These are phyloP conservation scores for Caerostris darwini DNA, from an alignment of 1,140 invertebrate genomes.

Conservation along the genomic window DNA sequence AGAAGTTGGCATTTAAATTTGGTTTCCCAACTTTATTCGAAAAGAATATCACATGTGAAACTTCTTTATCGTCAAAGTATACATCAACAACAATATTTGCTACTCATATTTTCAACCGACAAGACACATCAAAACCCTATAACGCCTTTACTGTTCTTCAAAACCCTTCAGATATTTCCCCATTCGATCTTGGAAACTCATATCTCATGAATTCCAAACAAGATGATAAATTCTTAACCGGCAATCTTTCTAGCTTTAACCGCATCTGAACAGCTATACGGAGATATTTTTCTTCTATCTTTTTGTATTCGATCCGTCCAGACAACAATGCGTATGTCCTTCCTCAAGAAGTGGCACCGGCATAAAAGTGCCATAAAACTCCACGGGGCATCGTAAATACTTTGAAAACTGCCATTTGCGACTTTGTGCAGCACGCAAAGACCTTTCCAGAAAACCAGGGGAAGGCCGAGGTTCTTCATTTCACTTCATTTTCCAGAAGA, in stretches of 20 bases:
- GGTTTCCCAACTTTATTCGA: too few species aligned
- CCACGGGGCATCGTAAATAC: slow-evolving; percentile 46
- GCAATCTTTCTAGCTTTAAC: slow-evolving; percentile 62
- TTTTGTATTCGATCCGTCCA: background rate
- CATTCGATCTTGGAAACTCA: background rate
- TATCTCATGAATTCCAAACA: slow-evolving; percentile 56
- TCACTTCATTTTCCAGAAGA: background rate
- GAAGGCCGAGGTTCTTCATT: background rate
- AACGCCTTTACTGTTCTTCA: background rate
- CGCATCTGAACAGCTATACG: background rate
- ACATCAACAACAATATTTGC: background rate
- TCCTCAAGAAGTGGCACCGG: background rate
- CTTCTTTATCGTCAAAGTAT: background rate
- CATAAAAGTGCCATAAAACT: slow-evolving; percentile 69
- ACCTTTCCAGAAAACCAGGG: background rate
- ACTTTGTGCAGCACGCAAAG: slow-evolving; percentile 20
- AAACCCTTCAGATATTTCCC: background rate
- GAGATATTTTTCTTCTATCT: background rate
- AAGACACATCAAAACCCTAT: slow-evolving; percentile 3
- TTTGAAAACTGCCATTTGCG: slow-evolving; percentile 42
- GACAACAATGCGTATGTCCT: background rate
- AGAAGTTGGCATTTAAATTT: too few species aligned
- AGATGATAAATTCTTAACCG: slow-evolving; percentile 50
- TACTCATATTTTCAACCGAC: background rate
- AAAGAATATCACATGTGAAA: too few species aligned